Percentiles rank a stretch among this genome's conserved stretches.
Evolutionary conservation across 1,140 invertebrate species (phyloP).

Genomic region (Vanessa tameamea): DNA sequence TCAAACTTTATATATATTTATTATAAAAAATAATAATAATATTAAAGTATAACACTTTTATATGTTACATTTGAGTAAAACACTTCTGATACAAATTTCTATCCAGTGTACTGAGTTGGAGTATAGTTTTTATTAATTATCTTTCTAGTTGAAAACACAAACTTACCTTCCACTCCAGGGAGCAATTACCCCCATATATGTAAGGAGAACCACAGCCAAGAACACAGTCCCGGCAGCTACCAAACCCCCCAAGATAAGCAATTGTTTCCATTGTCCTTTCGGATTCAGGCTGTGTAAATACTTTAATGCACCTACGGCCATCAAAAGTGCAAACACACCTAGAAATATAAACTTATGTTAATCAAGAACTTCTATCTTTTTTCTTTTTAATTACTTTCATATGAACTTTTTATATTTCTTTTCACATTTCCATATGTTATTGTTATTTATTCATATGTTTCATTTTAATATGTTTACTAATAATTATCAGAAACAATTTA

Average conservation of each 20-base stretch:
- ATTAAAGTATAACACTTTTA: too few relatives aligned
- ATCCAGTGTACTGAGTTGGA: background rate
- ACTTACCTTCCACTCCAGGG: constrained; percentile 97
- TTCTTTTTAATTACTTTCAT: too few relatives aligned
- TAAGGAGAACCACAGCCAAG: constrained; percentile 91
- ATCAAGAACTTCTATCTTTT: background rate
- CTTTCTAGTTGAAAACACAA: background rate
- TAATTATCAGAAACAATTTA: too few relatives aligned
- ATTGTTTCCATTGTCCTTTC: constrained; percentile 94
- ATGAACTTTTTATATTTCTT: too few relatives aligned
- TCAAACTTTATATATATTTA: too few relatives aligned
- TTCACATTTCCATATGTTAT: too few relatives aligned
- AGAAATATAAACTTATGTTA: constrained; percentile 38
- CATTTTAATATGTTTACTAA: too few relatives aligned
- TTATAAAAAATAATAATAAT: too few relatives aligned
- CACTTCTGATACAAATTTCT: too few relatives aligned
- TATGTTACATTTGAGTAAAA: too few relatives aligned
- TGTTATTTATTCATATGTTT: too few relatives aligned
- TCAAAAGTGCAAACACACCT: constrained; percentile 97
- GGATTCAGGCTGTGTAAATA: constrained; percentile 95
- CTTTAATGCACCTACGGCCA: constrained; percentile 93
- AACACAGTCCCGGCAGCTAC: constrained; percentile 91
- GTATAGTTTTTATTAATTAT: background rate
- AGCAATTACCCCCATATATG: constrained; percentile 96
- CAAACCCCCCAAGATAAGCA: constrained; percentile 91